These are phyloP conservation scores for Caenorhabditis inopinata DNA, from an alignment of 1,140 invertebrate genomes.

Conservation along the genomic window DNA sequence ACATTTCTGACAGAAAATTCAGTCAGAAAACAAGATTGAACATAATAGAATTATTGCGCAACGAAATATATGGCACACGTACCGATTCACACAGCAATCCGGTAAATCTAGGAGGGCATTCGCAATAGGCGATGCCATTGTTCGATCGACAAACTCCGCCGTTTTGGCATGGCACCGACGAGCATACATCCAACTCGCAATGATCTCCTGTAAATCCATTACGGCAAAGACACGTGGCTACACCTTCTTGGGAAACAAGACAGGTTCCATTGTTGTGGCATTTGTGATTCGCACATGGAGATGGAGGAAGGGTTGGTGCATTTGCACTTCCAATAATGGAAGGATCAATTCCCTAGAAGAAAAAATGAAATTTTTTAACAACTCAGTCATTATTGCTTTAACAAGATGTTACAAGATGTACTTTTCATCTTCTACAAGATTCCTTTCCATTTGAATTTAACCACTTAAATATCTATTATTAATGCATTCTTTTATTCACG, in stretches of 20 bases:
- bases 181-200: slow-evolving; percentile 49
- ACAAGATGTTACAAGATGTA: too few relatives aligned
- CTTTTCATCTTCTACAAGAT: too few relatives aligned
- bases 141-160: slow-evolving; percentile 42
- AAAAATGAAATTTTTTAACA: too few relatives aligned
- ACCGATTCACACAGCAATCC: slow-evolving; percentile 44
- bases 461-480: too few relatives aligned
- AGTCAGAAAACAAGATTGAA: slow-evolving; percentile 16
- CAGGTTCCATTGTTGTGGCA: slow-evolving; percentile 54
- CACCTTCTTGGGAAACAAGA: slow-evolving; percentile 37
- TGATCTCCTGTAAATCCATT: slow-evolving; percentile 51
- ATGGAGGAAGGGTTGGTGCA: slow-evolving; percentile 22
- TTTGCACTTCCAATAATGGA: neutral
- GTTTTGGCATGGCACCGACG: slow-evolving; percentile 45
- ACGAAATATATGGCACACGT: neutral
- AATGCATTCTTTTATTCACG: too few relatives aligned
- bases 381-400: too few relatives aligned
- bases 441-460: too few relatives aligned
- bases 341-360: neutral
- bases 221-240: slow-evolving; percentile 49
- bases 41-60: slow-evolving; percentile 7
- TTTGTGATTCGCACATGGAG: slow-evolving; percentile 43
- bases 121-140: slow-evolving; percentile 44
- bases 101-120: slow-evolving; percentile 48
- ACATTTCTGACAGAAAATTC: neutral